These are phyloP conservation scores for Villa cingulata DNA, from an alignment of 2,888 invertebrate genomes.

Conservation along the genomic window DNA sequence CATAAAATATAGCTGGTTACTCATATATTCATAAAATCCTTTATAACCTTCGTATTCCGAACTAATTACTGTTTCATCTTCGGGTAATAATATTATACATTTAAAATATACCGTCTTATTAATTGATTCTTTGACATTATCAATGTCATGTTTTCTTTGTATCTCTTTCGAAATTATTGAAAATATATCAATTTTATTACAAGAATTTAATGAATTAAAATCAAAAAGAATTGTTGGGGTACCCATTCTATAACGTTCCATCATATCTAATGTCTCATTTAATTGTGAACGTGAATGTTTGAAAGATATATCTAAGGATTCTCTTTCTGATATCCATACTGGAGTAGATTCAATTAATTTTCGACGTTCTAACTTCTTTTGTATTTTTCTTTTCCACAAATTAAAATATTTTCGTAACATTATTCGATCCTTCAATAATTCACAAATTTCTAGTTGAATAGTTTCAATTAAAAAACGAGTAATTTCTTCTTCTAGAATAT, in stretches of 20 bases:
- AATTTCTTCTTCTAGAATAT: background rate
- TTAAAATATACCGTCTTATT: conserved; percentile 24
- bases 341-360: conserved; percentile 42
- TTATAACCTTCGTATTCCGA: conserved; percentile 18
- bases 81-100: conserved; percentile 25
- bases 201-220: conserved; percentile 7
- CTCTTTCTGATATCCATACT: conserved; percentile 38
- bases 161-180: conserved; percentile 2
- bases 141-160: background rate
- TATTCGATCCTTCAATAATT: conserved; percentile 9
- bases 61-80: conserved; percentile 1
- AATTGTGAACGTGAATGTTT: conserved; percentile 37
- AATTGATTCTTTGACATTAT: conserved; percentile 14
- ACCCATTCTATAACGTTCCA: conserved; percentile 39
- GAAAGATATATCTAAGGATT: conserved; percentile 17
- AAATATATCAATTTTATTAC: conserved; percentile 11
- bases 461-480: background rate
- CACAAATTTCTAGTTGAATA: conserved; percentile 5
- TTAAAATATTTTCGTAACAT: conserved; percentile 33
- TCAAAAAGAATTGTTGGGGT: conserved; percentile 15
- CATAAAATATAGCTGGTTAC: conserved; percentile 20
- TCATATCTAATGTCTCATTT: conserved; percentile 34
- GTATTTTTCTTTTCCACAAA: conserved; percentile 37
- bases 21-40: conserved; percentile 24
- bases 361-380: conserved; percentile 36